Evolutionary conservation across 1,140 invertebrate species (phyloP).

Genomic region (Bradysia coprophila): DNA sequence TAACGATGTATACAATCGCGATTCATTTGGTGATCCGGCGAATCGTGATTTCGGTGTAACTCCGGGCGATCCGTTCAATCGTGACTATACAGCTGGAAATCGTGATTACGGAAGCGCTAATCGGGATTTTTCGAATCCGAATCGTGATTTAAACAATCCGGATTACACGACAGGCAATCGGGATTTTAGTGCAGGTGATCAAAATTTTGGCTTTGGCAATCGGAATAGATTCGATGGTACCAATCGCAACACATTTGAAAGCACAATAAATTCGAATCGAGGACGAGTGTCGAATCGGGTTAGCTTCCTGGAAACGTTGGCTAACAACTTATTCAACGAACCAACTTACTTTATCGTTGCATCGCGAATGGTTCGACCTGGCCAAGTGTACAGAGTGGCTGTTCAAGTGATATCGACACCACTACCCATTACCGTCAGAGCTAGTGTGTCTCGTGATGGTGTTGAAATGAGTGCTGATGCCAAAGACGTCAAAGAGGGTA

Average conservation of each 20-base stretch:
- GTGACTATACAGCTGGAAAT: no score
- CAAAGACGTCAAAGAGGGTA: constrained; percentile 54
- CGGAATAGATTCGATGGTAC: background rate
- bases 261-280: background rate
- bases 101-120: no score
- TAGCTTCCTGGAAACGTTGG: background rate
- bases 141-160: no score
- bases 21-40: no score
- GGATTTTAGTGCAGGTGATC: no score
- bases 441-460: constrained; percentile 69
- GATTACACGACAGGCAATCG: no score
- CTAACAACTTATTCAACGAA: constrained; percentile 7
- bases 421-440: constrained; percentile 55
- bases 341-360: constrained; percentile 72
- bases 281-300: background rate
- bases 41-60: no score
- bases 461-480: constrained; percentile 65
- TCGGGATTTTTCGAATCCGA: no score
- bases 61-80: no score
- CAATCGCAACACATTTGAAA: background rate
- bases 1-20: no score
- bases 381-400: constrained; percentile 65
- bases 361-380: constrained; percentile 66
- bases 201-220: no score
- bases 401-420: constrained; percentile 56